Conservation (phyloP, 1,140 invertebrate genomes). For the Eriosoma lanigerum region DNA sequence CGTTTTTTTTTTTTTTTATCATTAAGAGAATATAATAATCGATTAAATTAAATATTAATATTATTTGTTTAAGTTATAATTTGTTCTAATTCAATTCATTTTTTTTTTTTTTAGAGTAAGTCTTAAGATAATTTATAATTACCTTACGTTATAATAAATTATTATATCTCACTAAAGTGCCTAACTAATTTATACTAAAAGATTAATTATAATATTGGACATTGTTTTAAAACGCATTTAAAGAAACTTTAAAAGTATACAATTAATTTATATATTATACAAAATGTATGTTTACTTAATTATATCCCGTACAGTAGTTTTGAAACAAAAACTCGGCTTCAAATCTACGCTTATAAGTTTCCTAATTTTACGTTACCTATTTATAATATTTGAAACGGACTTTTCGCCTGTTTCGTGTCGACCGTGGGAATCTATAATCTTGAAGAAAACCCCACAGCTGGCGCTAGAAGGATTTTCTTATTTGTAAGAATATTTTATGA, state of each 20-base stretch:
- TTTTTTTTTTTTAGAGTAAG: too few relatives aligned
- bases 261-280: constrained; percentile 8
- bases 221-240: neutral
- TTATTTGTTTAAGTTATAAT: too few relatives aligned
- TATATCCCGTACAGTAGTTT: constrained; percentile 1
- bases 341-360: neutral
- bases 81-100: too few relatives aligned
- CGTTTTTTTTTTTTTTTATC: too few relatives aligned
- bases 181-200: too few relatives aligned
- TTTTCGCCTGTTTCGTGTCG: neutral
- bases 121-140: too few relatives aligned
- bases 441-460: neutral
- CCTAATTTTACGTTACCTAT: neutral
- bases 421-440: neutral
- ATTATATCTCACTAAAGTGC: too few relatives aligned
- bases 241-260: constrained; percentile 8
- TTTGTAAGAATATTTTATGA: neutral
- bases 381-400: constrained; percentile 2
- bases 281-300: neutral
- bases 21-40: too few relatives aligned
- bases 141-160: too few relatives aligned
- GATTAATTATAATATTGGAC: neutral
- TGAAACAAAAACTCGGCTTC: neutral
- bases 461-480: too few relatives aligned
- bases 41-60: too few relatives aligned